Conservation (phyloP, 2,797 vertebrate species). For the Peromyscus nudipes region DNA sequence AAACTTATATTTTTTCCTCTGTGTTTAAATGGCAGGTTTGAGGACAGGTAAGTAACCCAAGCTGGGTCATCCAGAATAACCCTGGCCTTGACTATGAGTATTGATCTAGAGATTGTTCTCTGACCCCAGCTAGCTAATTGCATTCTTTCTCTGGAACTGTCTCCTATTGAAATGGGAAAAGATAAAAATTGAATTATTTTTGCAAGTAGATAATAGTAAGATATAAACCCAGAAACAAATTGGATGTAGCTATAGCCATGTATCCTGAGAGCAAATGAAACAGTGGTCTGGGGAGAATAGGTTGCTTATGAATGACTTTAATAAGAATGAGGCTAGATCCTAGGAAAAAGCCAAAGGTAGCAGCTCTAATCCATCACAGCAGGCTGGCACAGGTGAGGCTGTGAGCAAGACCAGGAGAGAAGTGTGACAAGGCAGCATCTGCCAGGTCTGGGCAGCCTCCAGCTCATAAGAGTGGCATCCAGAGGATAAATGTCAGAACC, state of each 20-base stretch:
- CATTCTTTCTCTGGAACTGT: background rate
- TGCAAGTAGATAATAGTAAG: background rate
- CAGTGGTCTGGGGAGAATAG: background rate
- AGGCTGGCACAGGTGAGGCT: background rate
- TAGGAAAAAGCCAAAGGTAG: background rate
- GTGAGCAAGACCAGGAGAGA: background rate
- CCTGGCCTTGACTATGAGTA: background rate
- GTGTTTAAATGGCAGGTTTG: background rate
- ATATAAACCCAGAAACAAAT: background rate
- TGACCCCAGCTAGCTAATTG: background rate
- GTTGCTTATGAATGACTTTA: background rate
- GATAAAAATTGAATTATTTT: background rate
- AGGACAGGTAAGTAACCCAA: background rate
- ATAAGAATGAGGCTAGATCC: background rate
- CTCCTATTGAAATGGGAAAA: background rate
- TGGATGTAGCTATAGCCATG: background rate
- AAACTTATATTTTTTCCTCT: background rate
- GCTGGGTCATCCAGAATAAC: background rate
- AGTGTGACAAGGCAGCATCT: background rate
- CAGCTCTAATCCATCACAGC: background rate
- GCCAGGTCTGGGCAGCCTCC: background rate
- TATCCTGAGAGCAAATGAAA: background rate
- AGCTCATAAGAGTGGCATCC: background rate
- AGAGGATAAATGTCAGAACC: conserved; percentile 20
- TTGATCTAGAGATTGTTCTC: background rate